phyloP scores from a whole-genome alignment of 2,888 invertebrate genomes.

The Callyntrura sp. region DNA sequence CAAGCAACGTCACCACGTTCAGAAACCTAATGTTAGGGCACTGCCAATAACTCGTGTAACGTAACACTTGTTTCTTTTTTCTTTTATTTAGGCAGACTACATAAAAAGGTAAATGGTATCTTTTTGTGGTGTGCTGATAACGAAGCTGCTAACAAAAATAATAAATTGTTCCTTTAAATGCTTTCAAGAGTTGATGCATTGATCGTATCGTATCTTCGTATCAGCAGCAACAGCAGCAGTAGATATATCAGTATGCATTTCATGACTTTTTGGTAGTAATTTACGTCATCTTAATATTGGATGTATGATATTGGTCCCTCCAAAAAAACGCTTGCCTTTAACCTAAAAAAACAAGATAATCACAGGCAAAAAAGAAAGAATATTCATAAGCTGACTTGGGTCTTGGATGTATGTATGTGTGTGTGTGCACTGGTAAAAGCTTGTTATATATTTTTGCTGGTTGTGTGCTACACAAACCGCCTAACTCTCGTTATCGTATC shows the following conservation, averaged over 20 bases:
- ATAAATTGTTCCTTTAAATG: not conserved
- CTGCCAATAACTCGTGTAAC: not conserved
- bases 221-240: not conserved
- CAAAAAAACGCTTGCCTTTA: slow-evolving; percentile 15
- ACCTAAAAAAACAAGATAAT: slow-evolving; percentile 1
- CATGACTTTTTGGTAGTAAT: slow-evolving; percentile 37
- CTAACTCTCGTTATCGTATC: not conserved
- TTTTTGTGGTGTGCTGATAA: not conserved
- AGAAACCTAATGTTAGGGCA: not conserved
- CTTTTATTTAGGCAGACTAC: not conserved
- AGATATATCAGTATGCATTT: slow-evolving; percentile 42
- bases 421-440: not conserved
- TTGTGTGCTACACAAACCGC: not conserved
- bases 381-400: not conserved
- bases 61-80: not conserved
- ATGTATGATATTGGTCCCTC: not conserved
- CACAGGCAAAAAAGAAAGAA: not conserved
- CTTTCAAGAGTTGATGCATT: not conserved
- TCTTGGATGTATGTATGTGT: no score
- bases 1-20: not conserved
- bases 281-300: slow-evolving; percentile 47
- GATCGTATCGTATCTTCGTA: no score
- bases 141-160: slow-evolving; percentile 8
- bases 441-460: not conserved
- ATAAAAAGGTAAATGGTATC: not conserved